These are phyloP conservation scores for Pachypeltis micranthus DNA, from an alignment of 1,140 invertebrate species.

Conservation along the genomic window DNA sequence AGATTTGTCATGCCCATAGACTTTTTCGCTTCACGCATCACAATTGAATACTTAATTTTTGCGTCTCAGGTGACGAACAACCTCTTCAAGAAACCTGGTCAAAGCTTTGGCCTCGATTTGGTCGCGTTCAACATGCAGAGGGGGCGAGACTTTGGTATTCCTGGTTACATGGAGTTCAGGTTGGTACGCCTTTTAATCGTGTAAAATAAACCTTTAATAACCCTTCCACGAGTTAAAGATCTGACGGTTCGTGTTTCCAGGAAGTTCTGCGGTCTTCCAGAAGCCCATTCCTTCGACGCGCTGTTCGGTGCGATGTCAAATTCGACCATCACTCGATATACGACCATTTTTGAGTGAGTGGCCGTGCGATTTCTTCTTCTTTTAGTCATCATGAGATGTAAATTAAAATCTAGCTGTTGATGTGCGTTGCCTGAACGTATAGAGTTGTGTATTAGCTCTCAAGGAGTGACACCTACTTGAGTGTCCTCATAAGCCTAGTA, in stretches of 20 bases:
- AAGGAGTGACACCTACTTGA: too few species aligned
- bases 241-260: too few species aligned
- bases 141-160: conserved; percentile 81
- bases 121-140: conserved; percentile 91
- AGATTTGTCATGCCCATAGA: too few species aligned
- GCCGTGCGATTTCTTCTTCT: too few species aligned
- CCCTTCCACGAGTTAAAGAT: neutral
- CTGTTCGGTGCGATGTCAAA: conserved; percentile 80
- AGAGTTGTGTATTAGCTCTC: too few species aligned
- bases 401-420: too few species aligned
- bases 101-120: conserved; percentile 77
- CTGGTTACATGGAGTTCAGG: conserved; percentile 81
- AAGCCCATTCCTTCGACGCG: conserved; percentile 68
- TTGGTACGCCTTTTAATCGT: conserved; percentile 24
- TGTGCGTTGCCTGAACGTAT: too few species aligned
- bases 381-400: too few species aligned
- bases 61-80: conserved; percentile 72
- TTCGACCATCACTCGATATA: conserved; percentile 66
- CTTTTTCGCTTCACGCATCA: too few species aligned
- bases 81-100: conserved; percentile 77
- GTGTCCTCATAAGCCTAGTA: too few species aligned
- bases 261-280: conserved; percentile 79
- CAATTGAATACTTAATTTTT: too few species aligned
- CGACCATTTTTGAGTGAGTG: conserved; percentile 60
- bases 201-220: neutral